phyloP scores from a whole-genome alignment of 2,888 invertebrate genomes.

The Sthenelais limicola region DNA sequence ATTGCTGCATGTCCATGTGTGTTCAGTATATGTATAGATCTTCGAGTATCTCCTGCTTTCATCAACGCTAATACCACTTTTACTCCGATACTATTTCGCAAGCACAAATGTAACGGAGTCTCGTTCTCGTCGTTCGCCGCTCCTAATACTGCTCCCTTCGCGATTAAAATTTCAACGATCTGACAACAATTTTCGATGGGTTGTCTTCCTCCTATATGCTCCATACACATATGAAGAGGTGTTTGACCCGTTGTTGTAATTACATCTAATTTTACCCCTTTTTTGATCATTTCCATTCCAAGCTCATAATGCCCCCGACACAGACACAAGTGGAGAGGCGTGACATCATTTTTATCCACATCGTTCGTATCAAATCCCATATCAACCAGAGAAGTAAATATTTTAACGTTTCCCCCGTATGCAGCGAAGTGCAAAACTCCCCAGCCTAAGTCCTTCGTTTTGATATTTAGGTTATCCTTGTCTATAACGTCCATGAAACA shows the following conservation, averaged over 20 bases:
- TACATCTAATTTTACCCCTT: background rate
- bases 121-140: background rate
- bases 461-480: background rate
- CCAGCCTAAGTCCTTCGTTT: background rate
- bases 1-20: background rate
- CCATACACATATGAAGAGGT: conserved; percentile 3
- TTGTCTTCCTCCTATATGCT: background rate
- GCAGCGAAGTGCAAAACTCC: conserved; percentile 5
- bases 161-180: background rate
- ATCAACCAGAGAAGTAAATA: background rate
- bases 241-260: background rate
- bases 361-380: background rate
- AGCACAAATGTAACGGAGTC: background rate
- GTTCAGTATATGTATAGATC: background rate
- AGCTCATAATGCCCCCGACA: background rate
- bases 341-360: background rate
- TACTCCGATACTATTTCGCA: background rate
- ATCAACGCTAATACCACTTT: background rate
- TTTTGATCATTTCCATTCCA: background rate
- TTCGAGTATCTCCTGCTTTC: background rate
- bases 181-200: background rate
- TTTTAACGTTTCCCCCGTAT: background rate
- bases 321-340: background rate
- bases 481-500: background rate
- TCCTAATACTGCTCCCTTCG: background rate